phyloP scores from a whole-genome alignment of 2,113 vertebrate species.

The Xyrauchen texanus region DNA sequence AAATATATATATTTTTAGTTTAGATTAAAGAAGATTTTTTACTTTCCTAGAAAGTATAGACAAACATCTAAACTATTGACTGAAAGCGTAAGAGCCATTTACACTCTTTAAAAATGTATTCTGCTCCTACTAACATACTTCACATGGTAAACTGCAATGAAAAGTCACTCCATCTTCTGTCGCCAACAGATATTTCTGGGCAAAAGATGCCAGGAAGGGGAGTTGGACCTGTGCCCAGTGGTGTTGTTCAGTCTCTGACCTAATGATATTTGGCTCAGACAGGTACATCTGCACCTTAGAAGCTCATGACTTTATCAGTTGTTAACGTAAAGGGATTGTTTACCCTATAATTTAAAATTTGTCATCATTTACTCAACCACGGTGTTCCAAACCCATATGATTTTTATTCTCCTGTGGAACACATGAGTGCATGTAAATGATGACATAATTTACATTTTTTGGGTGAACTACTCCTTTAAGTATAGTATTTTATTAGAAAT shows the following conservation, averaged over 20 bases:
- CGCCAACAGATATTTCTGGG: slow-evolving; percentile 1
- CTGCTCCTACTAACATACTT: not conserved
- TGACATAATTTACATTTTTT: too few species aligned
- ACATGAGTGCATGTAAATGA: too few species aligned
- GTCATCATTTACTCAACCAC: too few species aligned
- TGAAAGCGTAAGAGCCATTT: slow-evolving; percentile 12
- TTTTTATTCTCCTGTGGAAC: too few species aligned
- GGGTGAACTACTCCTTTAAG: too few species aligned
- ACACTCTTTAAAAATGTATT: not conserved
- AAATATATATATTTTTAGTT: too few species aligned
- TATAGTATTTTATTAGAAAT: not conserved
- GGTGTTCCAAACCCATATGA: too few species aligned
- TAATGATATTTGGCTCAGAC: slow-evolving; percentile 16
- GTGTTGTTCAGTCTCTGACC: slow-evolving; percentile 13
- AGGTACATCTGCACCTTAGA: slow-evolving; percentile 13
- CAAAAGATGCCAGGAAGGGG: slow-evolving; percentile 1
- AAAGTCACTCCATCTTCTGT: slow-evolving; percentile 28
- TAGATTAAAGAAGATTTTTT: too few species aligned
- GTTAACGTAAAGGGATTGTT: not conserved
- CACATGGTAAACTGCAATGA: slow-evolving; percentile 12
- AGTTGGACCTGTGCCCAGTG: not conserved
- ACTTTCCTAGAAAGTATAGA: too few species aligned
- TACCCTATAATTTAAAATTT: too few species aligned
- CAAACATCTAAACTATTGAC: too few species aligned
- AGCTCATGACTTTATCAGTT: not conserved